phyloP scores from a whole-genome alignment of 2,888 invertebrate species.

The Chorisops tibialis region DNA sequence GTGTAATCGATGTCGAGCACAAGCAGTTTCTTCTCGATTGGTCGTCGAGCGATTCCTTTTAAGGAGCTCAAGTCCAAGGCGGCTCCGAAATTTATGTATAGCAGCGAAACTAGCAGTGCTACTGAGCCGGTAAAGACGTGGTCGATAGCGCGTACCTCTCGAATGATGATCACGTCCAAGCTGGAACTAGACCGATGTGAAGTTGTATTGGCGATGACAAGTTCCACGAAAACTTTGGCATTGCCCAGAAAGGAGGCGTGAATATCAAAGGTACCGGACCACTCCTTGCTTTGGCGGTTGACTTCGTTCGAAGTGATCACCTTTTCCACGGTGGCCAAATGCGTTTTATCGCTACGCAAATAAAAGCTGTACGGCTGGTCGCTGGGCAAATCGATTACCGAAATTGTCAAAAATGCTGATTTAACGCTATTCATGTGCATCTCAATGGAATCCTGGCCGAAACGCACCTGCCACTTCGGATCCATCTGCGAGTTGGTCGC shows the following conservation, averaged over 20 bases:
- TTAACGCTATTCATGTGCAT: constrained; percentile 17
- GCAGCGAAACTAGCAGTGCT: constrained; percentile 69
- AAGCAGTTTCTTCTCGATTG: constrained; percentile 84
- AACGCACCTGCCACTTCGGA: not conserved
- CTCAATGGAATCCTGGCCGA: not conserved
- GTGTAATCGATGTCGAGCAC: constrained; percentile 97
- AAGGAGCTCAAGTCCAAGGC: constrained; percentile 75
- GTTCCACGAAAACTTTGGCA: constrained; percentile 41
- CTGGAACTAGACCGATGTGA: constrained; percentile 40
- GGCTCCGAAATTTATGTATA: constrained; percentile 89
- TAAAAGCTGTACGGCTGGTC: constrained; percentile 1
- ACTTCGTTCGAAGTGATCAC: constrained; percentile 38
- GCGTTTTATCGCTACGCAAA: constrained; percentile 31
- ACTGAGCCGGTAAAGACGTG: constrained; percentile 72
- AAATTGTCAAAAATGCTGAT: not conserved
- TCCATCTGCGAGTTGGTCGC: not conserved
- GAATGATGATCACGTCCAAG: constrained; percentile 58
- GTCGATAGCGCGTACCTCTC: constrained; percentile 66
- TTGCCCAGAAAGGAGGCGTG: constrained; percentile 45
- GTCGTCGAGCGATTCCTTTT: constrained; percentile 62
- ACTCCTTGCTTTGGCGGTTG: constrained; percentile 34
- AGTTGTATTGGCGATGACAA: constrained; percentile 38
- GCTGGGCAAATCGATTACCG: not conserved
- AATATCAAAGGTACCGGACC: constrained; percentile 42
- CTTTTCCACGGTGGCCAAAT: constrained; percentile 34